A percentile compares a stretch with the other conserved stretches of the same genome.
These are phyloP conservation scores for Nemapogon koenigi DNA, from an alignment of 2,888 invertebrate species.

Conservation along the genomic window DNA sequence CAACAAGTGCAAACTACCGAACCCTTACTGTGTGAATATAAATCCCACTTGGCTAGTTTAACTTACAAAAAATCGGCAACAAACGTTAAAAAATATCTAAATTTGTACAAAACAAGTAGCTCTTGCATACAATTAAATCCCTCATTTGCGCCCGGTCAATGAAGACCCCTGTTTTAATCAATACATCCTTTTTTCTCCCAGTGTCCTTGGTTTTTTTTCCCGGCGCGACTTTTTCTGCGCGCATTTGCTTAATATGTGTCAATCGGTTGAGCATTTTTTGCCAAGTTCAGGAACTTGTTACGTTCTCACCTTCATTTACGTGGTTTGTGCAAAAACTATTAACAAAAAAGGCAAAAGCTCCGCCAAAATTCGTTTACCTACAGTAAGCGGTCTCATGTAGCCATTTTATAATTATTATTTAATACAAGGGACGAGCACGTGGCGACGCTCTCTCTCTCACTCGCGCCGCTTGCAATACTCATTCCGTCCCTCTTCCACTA, in stretches of 20 bases:
- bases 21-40: too few species aligned
- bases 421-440: constrained; percentile 64
- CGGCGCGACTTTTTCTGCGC: constrained; percentile 62
- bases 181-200: constrained; percentile 61
- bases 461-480: constrained; percentile 21
- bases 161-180: constrained; percentile 61
- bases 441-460: constrained; percentile 42
- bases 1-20: too few species aligned
- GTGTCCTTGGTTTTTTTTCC: constrained; percentile 61
- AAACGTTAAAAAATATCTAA: not conserved
- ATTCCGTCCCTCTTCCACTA: constrained; percentile 38
- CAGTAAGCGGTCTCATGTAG: constrained; percentile 60
- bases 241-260: constrained; percentile 56
- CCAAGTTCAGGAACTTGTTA: too few species aligned
- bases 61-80: not conserved
- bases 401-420: constrained; percentile 67
- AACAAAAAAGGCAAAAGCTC: constrained; percentile 56
- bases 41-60: not conserved
- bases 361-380: constrained; percentile 61
- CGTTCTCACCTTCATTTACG: constrained; percentile 42
- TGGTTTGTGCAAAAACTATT: constrained; percentile 49
- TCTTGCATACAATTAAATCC: constrained; percentile 59
- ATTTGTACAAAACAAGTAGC: not conserved
- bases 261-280: constrained; percentile 42
- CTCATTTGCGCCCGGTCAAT: constrained; percentile 64